phyloP scores from a whole-genome alignment of 2,797 vertebrate genomes.

The Acipenser ruthenus region DNA sequence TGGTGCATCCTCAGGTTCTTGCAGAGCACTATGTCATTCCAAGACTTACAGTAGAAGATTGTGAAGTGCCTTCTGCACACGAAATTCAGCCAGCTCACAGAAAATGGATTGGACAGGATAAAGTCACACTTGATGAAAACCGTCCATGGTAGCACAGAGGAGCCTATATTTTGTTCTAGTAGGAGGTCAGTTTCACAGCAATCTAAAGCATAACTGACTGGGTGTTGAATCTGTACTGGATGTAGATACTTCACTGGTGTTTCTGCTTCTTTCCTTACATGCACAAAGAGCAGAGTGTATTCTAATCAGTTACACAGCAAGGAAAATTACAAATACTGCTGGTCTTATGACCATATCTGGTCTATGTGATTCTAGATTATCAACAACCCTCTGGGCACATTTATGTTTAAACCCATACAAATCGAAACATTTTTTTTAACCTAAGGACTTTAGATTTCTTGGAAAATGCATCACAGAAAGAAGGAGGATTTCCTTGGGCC shows the following conservation, averaged over 20 bases:
- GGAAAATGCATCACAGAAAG: no score
- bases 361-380: neutral
- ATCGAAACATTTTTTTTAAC: no score
- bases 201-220: neutral
- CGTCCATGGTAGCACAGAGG: conserved; percentile 40
- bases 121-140: conserved; percentile 31
- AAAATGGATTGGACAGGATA: conserved; percentile 29
- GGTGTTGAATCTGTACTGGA: conserved; percentile 10
- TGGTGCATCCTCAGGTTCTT: conserved; percentile 50
- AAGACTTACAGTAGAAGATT: neutral
- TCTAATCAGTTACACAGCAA: conserved; percentile 25
- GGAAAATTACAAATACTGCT: conserved; percentile 33
- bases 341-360: conserved; percentile 34
- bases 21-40: conserved; percentile 45
- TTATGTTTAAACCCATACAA: no score
- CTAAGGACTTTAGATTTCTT: no score
- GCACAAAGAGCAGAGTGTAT: conserved; percentile 50
- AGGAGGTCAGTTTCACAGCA: neutral
- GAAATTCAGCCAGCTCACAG: conserved; percentile 28
- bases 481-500: no score
- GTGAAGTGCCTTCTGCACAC: conserved; percentile 2
- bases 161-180: neutral
- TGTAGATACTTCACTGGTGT: conserved; percentile 32
- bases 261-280: conserved; percentile 30
- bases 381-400: neutral